Base-by-base conservation (phyloP, 1,140 invertebrate species). In the Caenorhabditis brenneri region DNA sequence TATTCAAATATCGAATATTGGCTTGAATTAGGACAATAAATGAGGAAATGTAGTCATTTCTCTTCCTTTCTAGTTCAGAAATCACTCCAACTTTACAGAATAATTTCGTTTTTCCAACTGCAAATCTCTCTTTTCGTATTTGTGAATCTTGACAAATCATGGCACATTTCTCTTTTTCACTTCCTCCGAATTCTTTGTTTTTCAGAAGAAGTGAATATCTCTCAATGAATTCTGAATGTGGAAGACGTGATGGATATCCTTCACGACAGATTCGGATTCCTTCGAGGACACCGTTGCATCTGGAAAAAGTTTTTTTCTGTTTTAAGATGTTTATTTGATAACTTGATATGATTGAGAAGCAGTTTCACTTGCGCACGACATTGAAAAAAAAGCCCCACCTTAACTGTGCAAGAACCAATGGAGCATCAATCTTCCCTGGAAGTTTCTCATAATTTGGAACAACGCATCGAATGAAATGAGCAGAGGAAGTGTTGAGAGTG, bases 181-280 rank as follows among this genome's bases (percentile, higher is more conserved):
- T 81, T 46, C 22, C 46, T 80, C 53, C 22, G 16, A 1, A n/a
- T 15, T 31, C 27, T 82, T 60, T 82, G 42, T 65, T 36, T 31
- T 55, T 79, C 29, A 53, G 16, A 69, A 86, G 69, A 55, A 83
- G 53, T 16, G 78, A 86, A 88, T 89, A 93, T 91, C 92, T 93
- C 84, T 96, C 95, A 2, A 96, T 95, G 88, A 99, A 99, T 86
- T 94, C 93, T 81, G 94, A 93, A 92, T 97, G 99, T 39, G 95
- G 94, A 89, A 98, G 93, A 58, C 97, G 93, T 22, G 98, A 94
- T 0, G 97, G 97, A 91, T 97, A 99, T 2, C 97, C 97, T 27
- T 94, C 94, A 91, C 98, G 96, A 3, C 97, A 92, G 60, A 99
- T 99, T 86, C 94, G 93, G 84, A 99, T 97, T 9, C 97, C 99